These are phyloP conservation scores for Zaprionus africanus DNA, from an alignment of 1,140 invertebrate species.

Conservation along the genomic window DNA sequence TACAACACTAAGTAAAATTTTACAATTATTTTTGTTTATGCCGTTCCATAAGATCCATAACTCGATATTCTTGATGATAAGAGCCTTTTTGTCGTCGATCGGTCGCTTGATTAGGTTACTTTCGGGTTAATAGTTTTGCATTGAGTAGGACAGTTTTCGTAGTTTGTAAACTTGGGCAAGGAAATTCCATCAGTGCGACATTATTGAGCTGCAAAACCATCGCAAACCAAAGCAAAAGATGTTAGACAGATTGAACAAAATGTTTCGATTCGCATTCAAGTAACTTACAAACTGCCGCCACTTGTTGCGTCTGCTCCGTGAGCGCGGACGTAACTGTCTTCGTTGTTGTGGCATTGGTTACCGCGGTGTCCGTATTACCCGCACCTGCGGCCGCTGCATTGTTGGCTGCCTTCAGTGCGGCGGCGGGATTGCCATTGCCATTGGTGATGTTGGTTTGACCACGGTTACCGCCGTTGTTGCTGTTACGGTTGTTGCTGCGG, in stretches of 20 bases:
- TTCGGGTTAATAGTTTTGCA: slow-evolving; percentile 60
- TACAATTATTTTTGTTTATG: slow-evolving; percentile 72
- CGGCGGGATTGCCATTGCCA: slow-evolving; percentile 65
- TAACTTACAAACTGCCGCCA: slow-evolving; percentile 72
- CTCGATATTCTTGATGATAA: slow-evolving; percentile 76
- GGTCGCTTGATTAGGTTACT: slow-evolving; percentile 60
- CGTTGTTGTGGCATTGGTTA: slow-evolving; percentile 56
- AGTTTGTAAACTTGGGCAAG: slow-evolving; percentile 50
- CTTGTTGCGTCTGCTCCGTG: slow-evolving; percentile 73
- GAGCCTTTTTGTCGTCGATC: slow-evolving; percentile 68
- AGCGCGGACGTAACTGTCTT: slow-evolving; percentile 67
- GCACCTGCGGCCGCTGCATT: slow-evolving; percentile 36
- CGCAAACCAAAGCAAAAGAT: background rate
- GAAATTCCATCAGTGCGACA: slow-evolving; percentile 53
- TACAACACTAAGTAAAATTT: slow-evolving; percentile 81
- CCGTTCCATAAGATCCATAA: slow-evolving; percentile 65
- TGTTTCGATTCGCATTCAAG: background rate
- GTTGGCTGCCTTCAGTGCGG: slow-evolving; percentile 68
- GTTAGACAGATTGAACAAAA: background rate
- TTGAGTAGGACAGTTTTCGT: slow-evolving; percentile 68
- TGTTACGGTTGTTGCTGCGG: slow-evolving; percentile 70
- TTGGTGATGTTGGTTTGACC: slow-evolving; percentile 64
- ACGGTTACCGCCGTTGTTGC: slow-evolving; percentile 58
- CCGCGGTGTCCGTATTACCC: slow-evolving; percentile 53
- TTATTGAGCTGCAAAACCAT: slow-evolving; percentile 70